Conservation (phyloP, 2,888 invertebrate genomes). For the Euzetes globulus region DNA sequence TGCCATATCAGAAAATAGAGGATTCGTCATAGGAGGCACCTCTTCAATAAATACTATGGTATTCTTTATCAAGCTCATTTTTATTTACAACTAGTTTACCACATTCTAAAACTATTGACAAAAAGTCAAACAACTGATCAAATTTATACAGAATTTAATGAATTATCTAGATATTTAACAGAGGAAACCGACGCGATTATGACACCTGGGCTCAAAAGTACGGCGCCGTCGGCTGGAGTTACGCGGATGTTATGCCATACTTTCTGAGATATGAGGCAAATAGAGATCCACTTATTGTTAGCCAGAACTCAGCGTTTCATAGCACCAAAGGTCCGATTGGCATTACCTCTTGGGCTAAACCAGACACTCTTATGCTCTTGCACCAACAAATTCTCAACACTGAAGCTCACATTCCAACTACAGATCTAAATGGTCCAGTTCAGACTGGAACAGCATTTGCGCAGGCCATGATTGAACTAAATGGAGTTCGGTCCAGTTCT, state of each 20-base stretch:
- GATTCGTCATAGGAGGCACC: conserved; percentile 79
- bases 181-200: not conserved
- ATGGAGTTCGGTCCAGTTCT: not conserved
- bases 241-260: not conserved
- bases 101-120: too few species aligned
- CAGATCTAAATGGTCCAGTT: not conserved
- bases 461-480: not conserved
- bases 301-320: not conserved
- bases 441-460: not conserved
- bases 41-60: conserved; percentile 66
- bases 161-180: not conserved
- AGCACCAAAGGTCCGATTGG: not conserved
- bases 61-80: conserved; percentile 69
- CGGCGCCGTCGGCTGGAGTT: conserved; percentile 57
- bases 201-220: conserved; percentile 43
- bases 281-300: not conserved
- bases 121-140: too few species aligned
- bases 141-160: too few species aligned
- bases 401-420: not conserved
- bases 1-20: conserved; percentile 64
- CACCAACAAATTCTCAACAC: not conserved
- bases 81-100: too few species aligned
- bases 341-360: not conserved
- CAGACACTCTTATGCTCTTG: not conserved
- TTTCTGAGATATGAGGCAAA: not conserved